These are phyloP conservation scores for Penaeus chinensis DNA, from an alignment of 1,140 invertebrate species.

Conservation along the genomic window DNA sequence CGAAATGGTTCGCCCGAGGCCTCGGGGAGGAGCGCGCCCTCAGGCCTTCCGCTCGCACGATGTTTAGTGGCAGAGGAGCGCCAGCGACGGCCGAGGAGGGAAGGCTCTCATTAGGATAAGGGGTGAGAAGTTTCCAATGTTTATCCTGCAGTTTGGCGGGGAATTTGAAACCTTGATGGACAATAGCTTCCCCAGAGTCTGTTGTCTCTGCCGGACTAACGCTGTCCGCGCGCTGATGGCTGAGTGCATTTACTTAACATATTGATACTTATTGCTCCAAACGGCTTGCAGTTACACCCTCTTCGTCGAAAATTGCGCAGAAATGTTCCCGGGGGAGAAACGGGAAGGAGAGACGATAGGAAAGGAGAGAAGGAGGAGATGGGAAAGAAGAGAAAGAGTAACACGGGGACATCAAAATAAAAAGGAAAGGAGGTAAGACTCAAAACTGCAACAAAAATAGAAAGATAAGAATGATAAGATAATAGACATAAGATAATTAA, in stretches of 20 bases:
- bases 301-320: neutral
- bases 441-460: neutral
- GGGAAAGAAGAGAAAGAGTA: neutral
- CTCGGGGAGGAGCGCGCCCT: no score
- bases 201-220: constrained; percentile 32
- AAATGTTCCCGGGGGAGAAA: neutral
- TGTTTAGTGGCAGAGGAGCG: neutral
- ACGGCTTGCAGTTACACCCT: neutral
- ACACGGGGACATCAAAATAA: neutral
- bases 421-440: neutral
- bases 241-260: no score
- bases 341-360: neutral
- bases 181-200: constrained; percentile 49
- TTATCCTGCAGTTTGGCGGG: constrained; percentile 50
- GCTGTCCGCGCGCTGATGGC: constrained; percentile 15
- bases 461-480: neutral
- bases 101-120: constrained; percentile 61
- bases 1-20: constrained; percentile 30
- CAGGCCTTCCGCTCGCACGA: no score
- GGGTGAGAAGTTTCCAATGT: constrained; percentile 39
- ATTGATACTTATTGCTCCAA: constrained; percentile 14
- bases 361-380: neutral
- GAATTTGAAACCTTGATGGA: constrained; percentile 55
- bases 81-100: constrained; percentile 17
- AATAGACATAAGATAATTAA: neutral